Conservation (phyloP, 2,113 vertebrate species). For the Trachemys scripta region DNA sequence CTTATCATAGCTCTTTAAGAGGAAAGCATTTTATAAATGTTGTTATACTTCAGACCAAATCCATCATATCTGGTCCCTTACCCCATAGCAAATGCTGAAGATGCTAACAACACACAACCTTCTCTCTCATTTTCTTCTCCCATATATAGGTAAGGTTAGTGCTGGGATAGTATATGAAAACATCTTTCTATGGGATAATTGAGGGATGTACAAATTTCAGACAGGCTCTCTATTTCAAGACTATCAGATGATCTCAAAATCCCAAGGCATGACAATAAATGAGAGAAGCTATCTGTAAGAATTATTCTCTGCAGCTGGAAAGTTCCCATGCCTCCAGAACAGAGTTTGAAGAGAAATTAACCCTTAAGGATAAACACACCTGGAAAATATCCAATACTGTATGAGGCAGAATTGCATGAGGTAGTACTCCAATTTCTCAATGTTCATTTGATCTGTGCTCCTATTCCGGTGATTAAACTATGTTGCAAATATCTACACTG, state of each 20-base stretch:
- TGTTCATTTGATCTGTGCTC: not conserved
- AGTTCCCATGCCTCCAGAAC: not conserved
- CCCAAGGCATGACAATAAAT: not conserved
- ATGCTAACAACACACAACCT: not conserved
- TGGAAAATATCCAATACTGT: not conserved
- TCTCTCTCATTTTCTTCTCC: not conserved
- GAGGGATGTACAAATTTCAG: not conserved
- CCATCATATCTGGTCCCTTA: not conserved
- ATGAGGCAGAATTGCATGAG: not conserved
- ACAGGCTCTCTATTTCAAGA: not conserved
- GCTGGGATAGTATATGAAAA: not conserved
- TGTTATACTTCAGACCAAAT: slow-evolving; percentile 27
- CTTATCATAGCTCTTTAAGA: not conserved
- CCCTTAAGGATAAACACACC: not conserved
- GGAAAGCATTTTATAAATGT: slow-evolving; percentile 20
- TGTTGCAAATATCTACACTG: not conserved
- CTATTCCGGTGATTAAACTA: not conserved
- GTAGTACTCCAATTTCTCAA: not conserved
- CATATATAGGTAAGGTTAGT: not conserved
- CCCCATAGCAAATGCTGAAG: not conserved
- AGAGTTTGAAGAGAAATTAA: not conserved
- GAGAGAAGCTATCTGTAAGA: not conserved
- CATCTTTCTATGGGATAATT: not conserved
- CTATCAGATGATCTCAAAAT: not conserved
- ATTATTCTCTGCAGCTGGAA: not conserved